These are phyloP conservation scores for Eristalinus sepulchralis DNA, from an alignment of 2,888 invertebrate genomes.

Conservation along the genomic window DNA sequence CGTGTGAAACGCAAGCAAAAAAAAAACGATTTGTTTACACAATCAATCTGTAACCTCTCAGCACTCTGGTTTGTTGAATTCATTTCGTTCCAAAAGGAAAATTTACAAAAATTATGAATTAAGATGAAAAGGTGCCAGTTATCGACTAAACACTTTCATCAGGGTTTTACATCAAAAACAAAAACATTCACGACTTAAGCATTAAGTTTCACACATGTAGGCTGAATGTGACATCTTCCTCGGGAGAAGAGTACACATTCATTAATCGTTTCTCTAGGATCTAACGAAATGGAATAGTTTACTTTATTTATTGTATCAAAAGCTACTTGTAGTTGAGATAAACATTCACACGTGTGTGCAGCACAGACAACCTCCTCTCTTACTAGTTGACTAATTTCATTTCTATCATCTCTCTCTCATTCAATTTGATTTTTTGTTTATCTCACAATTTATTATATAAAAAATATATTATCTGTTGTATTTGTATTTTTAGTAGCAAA, in stretches of 20 bases:
- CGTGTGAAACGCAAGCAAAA: not conserved
- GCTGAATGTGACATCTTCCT: not conserved
- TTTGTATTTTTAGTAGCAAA: conserved; percentile 42
- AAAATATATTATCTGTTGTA: conserved; percentile 51
- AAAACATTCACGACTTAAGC: conserved; percentile 40
- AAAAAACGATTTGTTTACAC: conserved; percentile 8
- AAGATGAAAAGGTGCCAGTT: conserved; percentile 26
- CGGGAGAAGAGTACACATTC: not conserved
- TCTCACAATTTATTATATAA: conserved; percentile 35
- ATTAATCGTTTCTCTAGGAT: conserved; percentile 17
- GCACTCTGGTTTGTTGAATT: conserved; percentile 27
- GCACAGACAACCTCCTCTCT: not conserved
- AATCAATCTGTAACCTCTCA: conserved; percentile 11
- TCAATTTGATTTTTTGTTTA: not conserved
- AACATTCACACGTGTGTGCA: conserved; percentile 5
- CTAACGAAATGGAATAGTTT: conserved; percentile 44
- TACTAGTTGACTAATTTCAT: not conserved
- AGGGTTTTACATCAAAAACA: not conserved
- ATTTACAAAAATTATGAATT: conserved; percentile 13
- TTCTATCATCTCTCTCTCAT: conserved; percentile 4
- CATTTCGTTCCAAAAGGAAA: conserved; percentile 21
- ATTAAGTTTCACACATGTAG: not conserved
- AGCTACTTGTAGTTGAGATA: conserved; percentile 54
- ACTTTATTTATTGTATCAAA: conserved; percentile 59
- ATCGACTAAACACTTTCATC: conserved; percentile 44